A percentile compares a stretch with the other conserved stretches of the same genome.
phyloP scores from a whole-genome alignment of 2,113 vertebrate genomes.

The Solea senegalensis region DNA sequence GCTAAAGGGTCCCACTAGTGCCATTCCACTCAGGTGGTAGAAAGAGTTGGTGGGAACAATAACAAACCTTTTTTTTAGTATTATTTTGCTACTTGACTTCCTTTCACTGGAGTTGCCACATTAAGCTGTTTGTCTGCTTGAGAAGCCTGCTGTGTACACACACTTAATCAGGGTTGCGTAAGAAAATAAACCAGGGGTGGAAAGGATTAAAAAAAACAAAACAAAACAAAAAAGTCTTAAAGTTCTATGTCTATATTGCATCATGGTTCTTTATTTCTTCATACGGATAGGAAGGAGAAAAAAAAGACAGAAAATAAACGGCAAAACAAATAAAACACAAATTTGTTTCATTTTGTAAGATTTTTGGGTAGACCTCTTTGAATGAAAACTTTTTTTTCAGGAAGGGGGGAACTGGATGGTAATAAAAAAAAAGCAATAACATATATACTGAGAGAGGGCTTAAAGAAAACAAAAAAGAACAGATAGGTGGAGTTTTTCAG shows the following conservation, averaged over 20 bases:
- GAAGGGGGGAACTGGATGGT: slow-evolving; percentile 60
- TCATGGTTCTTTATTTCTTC: slow-evolving; percentile 80
- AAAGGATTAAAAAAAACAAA: slow-evolving; percentile 31
- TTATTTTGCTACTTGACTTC: slow-evolving; percentile 39
- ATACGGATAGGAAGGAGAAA: slow-evolving; percentile 65
- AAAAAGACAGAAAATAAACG: slow-evolving; percentile 8
- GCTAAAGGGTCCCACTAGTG: background rate
- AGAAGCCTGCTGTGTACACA: slow-evolving; percentile 53
- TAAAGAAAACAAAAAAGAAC: slow-evolving; percentile 49
- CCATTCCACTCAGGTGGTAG: background rate
- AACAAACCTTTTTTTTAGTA: background rate
- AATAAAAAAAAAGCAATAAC: slow-evolving; percentile 66
- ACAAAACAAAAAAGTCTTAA: slow-evolving; percentile 33
- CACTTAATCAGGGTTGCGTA: slow-evolving; percentile 42
- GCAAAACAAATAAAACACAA: slow-evolving; percentile 15
- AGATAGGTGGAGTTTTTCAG: slow-evolving; percentile 72
- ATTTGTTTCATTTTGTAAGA: background rate
- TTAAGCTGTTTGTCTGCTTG: slow-evolving; percentile 31
- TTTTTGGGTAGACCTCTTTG: slow-evolving; percentile 71
- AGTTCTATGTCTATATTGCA: slow-evolving; percentile 35
- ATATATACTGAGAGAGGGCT: slow-evolving; percentile 59
- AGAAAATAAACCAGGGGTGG: slow-evolving; percentile 32
- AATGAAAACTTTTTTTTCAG: slow-evolving; percentile 51
- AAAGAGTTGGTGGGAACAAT: background rate
- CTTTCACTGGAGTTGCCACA: slow-evolving; percentile 62